Conservation (phyloP, 2,888 invertebrate species). For the Chironomus riparius region DNA sequence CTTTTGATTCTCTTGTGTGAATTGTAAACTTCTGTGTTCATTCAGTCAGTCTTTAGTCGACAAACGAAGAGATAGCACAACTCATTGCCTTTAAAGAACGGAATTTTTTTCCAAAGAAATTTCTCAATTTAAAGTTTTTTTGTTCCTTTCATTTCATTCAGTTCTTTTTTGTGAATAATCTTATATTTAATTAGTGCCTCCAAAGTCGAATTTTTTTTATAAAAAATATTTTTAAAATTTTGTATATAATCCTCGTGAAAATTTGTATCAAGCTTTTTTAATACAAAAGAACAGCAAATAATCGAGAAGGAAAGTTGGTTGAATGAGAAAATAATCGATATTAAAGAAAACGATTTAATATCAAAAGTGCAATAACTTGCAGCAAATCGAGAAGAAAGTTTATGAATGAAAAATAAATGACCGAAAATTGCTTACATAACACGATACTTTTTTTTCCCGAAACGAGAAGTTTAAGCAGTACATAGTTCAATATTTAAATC, state of each 20-base stretch:
- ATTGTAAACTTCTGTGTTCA: not conserved
- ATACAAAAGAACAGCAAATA: not conserved
- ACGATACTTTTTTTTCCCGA: not conserved
- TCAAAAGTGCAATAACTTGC: not conserved
- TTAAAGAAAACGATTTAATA: not conserved
- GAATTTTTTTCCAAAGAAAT: not conserved
- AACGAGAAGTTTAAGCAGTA: not conserved
- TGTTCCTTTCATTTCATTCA: not conserved
- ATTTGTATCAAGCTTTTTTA: not conserved
- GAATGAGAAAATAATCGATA: not conserved
- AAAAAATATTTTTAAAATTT: not conserved
- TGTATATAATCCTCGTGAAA: not conserved
- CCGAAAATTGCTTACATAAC: not conserved
- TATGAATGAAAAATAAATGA: not conserved
- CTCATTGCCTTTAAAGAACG: not conserved
- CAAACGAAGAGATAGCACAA: not conserved
- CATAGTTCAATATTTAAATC: not conserved
- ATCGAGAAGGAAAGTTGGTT: not conserved
- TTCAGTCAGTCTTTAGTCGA: not conserved
- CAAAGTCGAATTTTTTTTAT: not conserved
- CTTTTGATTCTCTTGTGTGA: not conserved
- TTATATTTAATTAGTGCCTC: not conserved
- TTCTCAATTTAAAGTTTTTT: not conserved
- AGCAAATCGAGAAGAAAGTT: not conserved
- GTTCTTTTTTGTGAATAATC: not conserved